Evolutionary conservation across 2,888 invertebrate genomes (phyloP), one percentile per base, ranked within the genome.

Genomic region (Dendrolimus houi): DNA sequence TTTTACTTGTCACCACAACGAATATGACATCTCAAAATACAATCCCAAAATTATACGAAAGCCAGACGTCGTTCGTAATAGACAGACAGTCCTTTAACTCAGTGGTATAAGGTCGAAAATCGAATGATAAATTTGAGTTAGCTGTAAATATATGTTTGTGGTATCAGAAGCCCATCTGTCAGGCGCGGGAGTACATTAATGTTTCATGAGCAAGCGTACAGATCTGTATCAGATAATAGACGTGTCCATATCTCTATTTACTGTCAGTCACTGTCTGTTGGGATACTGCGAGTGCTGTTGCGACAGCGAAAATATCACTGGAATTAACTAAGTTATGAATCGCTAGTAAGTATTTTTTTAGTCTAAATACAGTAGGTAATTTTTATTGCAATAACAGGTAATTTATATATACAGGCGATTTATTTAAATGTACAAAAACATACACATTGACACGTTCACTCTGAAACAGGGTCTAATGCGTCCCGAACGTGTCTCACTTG

Each of bases 151-250:
- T 54, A 56, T 29, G 73, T 72, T 72, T 74, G 68, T 64, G 63
- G 78, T 85, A 84, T 85, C 82, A 75, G 77, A 65, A 77, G 75
- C 75, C 79, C 85, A 87, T 85, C 87, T 85, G 87, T 85, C 85
- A 81, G 74, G 61, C 62, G 60, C 65, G 76, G 68, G 68, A 70
- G 71, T 75, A 81, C 83, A 86, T 86, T 87, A 87, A 87, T 87
- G 85, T 83, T 83, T 82, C 84, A 85, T 82, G 86, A 87, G 81
- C 81, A 75, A 79, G 77, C 75, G 75, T 70, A 29, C 29, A 87
- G 88, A 87, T 87, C 77, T 72, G 72, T 87, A 88, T 88, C 88
- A 87, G 83, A 86, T 87, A 88, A 88, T 88, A 84, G 86, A 86
- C 76, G 75, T 75, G 79, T 79, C 81, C 74, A 77, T 81, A 78